Base-by-base conservation (phyloP, 2,888 invertebrate genomes). In the Venustoraphidia nigricollis region DNA sequence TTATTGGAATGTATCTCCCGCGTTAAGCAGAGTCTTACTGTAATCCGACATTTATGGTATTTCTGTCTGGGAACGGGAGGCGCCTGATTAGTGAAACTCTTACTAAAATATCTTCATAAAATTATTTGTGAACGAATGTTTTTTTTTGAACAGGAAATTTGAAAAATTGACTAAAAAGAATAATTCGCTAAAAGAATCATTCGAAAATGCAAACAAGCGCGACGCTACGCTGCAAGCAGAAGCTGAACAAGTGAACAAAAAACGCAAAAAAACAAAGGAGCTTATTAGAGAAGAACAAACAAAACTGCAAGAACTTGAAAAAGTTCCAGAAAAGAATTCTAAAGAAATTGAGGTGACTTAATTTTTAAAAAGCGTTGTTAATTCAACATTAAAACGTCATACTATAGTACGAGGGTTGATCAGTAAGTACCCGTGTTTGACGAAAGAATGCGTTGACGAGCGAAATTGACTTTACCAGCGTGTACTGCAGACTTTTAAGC, bases 191-290 rank as follows among this genome's bases (percentile, higher is more conserved):
- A 69, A 73, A 8, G 77, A 79, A 53, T 74, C 77, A 43, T 73
- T 82, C 46, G 76, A 80, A 50, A 70, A 66, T 2, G 75, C 77
- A 41, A 82, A 82, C 56, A 77, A 75, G 51, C 76, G 78, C 59
- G 79, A 80, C 52, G 76, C 81, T 0, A 70, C 77, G 27, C 64
- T 79, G 0, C 76, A 78, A 57, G 80, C 79, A 1, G 82, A 83
- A 46, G 75, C 79, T 60, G 71, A 76, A 0, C 77, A 79, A 53
- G 71, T 75, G 0, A 88, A 82, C 56, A 83, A 81, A 55, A 81
- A 83, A 54, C 75, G 81, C 52, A 89, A 88, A 61, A 82, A 83
- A 59, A 73, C 83, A 34, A 81, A 81, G 51, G 75, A 79, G 44
- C 70, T 77, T 11, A 62, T 88, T 2, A 79, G 74, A 49, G 72